Evolutionary conservation across 1,140 invertebrate species (phyloP).

Genomic region (Globodera rostochiensis): DNA sequence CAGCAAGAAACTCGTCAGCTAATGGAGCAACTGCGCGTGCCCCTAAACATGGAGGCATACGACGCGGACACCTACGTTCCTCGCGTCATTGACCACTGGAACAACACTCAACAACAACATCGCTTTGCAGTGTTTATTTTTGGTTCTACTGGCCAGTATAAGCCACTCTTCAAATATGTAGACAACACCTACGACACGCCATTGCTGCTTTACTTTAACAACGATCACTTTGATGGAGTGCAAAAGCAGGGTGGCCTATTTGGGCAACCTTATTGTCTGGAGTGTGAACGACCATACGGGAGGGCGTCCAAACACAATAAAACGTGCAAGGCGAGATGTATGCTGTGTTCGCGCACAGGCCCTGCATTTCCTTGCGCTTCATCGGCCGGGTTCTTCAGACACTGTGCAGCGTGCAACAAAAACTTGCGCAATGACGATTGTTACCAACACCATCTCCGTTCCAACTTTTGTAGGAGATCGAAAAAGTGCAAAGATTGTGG

Average conservation of each 20-base stretch:
- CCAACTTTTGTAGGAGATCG: not conserved
- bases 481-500: not conserved
- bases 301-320: not conserved
- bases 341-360: not conserved
- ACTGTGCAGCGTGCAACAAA: not conserved
- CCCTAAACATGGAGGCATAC: not conserved
- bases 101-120: not conserved
- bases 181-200: not conserved
- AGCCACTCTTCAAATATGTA: not conserved
- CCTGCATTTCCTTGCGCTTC: not conserved
- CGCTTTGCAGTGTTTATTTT: not conserved
- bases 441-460: not conserved
- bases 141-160: not conserved
- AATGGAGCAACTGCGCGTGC: too few species aligned
- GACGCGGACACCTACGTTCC: not conserved
- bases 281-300: not conserved
- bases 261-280: not conserved
- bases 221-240: slow-evolving; percentile 1
- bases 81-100: not conserved
- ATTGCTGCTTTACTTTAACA: not conserved
- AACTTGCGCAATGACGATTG: not conserved
- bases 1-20: not conserved
- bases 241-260: not conserved
- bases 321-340: not conserved
- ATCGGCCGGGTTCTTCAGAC: not conserved